Conservation (phyloP, 2,888 invertebrate genomes). For the Mythimna vitellina region DNA sequence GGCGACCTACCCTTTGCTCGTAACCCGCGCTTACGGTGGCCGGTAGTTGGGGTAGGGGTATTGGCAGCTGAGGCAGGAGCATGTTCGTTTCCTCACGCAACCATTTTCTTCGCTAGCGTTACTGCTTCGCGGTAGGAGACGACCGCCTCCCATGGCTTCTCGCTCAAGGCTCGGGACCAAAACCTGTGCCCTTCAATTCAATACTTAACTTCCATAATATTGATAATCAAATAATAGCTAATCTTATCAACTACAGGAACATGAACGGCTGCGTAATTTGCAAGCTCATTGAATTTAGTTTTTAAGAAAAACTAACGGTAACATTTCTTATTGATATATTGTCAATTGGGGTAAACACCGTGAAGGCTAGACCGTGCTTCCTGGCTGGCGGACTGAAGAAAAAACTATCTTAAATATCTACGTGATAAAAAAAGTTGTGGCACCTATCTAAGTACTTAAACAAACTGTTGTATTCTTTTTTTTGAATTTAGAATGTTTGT, state of each 20-base stretch:
- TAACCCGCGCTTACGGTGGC: no score
- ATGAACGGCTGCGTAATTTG: slow-evolving; percentile 38
- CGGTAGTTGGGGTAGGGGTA: no score
- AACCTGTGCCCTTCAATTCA: no score
- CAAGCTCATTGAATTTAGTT: slow-evolving; percentile 42
- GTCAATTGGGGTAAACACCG: slow-evolving; percentile 60
- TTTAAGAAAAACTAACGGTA: slow-evolving; percentile 56
- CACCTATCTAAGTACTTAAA: background rate
- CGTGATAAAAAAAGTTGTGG: slow-evolving; percentile 20
- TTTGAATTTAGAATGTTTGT: slow-evolving; percentile 7
- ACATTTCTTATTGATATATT: slow-evolving; percentile 51
- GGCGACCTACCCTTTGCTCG: no score
- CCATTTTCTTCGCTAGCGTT: no score
- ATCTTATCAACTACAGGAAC: slow-evolving; percentile 37
- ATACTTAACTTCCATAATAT: background rate
- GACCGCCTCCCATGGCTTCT: no score
- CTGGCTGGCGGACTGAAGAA: slow-evolving; percentile 39
- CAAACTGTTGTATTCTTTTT: background rate
- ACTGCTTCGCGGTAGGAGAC: no score
- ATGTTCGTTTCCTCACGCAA: no score
- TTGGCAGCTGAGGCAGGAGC: no score
- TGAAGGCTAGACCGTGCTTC: slow-evolving; percentile 59
- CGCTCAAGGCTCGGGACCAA: no score
- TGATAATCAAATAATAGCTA: slow-evolving; percentile 25
- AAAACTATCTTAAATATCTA: slow-evolving; percentile 48